phyloP scores from a whole-genome alignment of 2,888 invertebrate species.

The Thymelicus acteon region DNA sequence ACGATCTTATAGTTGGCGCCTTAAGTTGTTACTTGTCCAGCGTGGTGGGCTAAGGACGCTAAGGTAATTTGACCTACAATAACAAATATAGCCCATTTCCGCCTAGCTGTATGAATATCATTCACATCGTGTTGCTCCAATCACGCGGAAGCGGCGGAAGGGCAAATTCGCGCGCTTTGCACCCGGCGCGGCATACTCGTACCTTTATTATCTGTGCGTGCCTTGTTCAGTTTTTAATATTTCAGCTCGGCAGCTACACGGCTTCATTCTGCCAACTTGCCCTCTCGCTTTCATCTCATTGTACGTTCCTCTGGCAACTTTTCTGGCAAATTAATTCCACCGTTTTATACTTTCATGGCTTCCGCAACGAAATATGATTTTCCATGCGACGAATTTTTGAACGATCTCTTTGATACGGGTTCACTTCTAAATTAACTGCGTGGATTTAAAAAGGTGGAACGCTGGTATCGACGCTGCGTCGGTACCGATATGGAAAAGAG shows the following conservation, averaged over 20 bases:
- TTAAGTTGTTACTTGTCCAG: too few relatives aligned
- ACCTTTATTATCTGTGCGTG: conserved; percentile 43
- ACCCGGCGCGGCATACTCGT: background rate
- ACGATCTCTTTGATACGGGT: conserved; percentile 62
- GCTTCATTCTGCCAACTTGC: conserved; percentile 75
- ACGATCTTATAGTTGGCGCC: too few relatives aligned
- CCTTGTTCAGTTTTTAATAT: conserved; percentile 68
- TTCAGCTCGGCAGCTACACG: conserved; percentile 67
- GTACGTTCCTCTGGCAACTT: conserved; percentile 70
- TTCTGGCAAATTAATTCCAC: conserved; percentile 80
- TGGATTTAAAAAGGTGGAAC: conserved; percentile 23
- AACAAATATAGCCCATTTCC: background rate
- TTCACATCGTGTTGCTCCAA: conserved; percentile 16
- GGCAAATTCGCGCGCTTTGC: conserved; percentile 23
- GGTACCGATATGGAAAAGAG: background rate
- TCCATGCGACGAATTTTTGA: conserved; percentile 59
- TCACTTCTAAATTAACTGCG: conserved; percentile 57
- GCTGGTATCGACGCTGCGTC: conserved; percentile 4
- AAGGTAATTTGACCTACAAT: background rate
- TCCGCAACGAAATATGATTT: conserved; percentile 77
- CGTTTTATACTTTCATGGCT: conserved; percentile 72
- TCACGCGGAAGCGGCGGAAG: conserved; percentile 10
- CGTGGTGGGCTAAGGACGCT: too few relatives aligned
- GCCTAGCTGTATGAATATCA: background rate
- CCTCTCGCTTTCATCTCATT: conserved; percentile 80